Base-by-base conservation (phyloP, 2,797 vertebrate genomes). In the Vultur gryphus region DNA sequence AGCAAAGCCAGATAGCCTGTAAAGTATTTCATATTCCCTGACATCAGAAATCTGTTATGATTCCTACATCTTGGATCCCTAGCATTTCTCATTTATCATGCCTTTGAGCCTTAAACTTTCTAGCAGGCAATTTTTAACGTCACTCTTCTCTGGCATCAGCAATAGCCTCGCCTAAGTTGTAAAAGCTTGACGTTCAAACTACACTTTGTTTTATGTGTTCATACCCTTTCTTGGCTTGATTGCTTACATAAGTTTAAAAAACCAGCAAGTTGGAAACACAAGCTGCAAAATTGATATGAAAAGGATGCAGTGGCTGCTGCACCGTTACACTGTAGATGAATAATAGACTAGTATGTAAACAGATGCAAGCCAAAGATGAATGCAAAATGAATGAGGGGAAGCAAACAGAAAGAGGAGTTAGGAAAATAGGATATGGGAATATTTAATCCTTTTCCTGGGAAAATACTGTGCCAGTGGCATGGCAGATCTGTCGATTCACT, bases 341-440 rank as follows among this genome's bases (percentile, higher is more conserved):
- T 96, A 97, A 96, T 92, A 97, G 92, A 97, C 85, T 91, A 93
- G 86, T 49, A 20, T 78, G 92, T 92, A 96, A 97, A 96, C 84
- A 97, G 93, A 96, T 96, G 83, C 76, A 88, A 93, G 54, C 55
- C 62, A 70, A 94, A 85, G 54, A 93, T 62, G 19, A 86, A 93
- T 93, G 87, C 85, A 96, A 94, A 97, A 92, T 90, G 65, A 96
- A 90, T 81, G 80, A 95, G 65, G 62, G 82, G 48, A 90, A 95
- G 48, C 78, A 91, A 94, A 87, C n/a, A 86, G 67, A 88, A 76
- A 33, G 57, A 64, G 67, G 87, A 94, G 52, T 85, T 88, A 76
- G 48, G 51, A 89, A 97, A 95, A 94, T 31, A 73, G 21, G 43
- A 65, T 67, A 37, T 90, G 69, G 83, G 67, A 89, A 86, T 89